Evolutionary conservation across 2,888 invertebrate species (phyloP).

Genomic region (Tipula confusa): DNA sequence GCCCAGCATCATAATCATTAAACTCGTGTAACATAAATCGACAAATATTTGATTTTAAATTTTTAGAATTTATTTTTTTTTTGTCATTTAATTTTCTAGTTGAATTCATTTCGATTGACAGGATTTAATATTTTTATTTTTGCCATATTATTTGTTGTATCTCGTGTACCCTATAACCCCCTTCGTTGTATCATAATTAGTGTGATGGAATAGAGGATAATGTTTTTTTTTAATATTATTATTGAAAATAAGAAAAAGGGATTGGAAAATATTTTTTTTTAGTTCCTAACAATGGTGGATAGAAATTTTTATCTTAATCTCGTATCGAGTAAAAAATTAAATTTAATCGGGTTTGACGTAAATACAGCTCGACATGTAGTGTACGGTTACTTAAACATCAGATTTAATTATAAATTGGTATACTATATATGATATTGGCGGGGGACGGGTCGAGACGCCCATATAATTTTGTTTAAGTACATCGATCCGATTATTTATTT

Average conservation of each 20-base stretch:
- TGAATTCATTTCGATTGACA: background rate
- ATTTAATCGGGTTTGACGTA: slow-evolving; percentile 16
- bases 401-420: background rate
- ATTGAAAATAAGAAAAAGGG: background rate
- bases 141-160: background rate
- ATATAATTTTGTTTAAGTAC: background rate
- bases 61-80: background rate
- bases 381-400: slow-evolving; percentile 4
- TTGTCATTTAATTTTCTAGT: slow-evolving; percentile 7
- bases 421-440: background rate
- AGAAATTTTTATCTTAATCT: background rate
- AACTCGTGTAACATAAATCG: background rate
- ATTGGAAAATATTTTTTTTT: background rate
- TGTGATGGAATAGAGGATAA: background rate
- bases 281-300: background rate
- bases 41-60: background rate
- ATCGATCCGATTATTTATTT: background rate
- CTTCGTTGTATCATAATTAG: background rate
- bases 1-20: background rate
- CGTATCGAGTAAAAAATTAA: background rate
- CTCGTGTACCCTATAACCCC: background rate
- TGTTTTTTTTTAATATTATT: no score
- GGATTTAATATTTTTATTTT: background rate
- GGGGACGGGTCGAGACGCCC: background rate
- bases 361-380: slow-evolving; percentile 9